Percentiles rank a stretch among this genome's conserved stretches.
These are phyloP conservation scores for Aphrophora alni DNA, from an alignment of 2,888 invertebrate genomes.

Conservation along the genomic window DNA sequence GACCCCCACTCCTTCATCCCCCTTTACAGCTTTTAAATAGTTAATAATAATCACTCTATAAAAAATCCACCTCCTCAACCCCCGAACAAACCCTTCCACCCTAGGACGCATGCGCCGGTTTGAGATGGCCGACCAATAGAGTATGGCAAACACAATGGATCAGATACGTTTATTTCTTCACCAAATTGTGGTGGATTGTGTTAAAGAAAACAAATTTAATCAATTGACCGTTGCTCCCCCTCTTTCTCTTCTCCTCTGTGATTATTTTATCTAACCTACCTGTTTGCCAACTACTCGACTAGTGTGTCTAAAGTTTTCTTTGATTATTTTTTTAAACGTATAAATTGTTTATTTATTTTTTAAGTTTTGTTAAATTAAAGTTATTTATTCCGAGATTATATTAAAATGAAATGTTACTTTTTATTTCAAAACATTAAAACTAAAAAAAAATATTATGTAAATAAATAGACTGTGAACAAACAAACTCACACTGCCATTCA, in stretches of 20 bases:
- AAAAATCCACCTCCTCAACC: constrained; percentile 35
- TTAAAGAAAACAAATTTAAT: constrained; percentile 9
- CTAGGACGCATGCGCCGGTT: background rate
- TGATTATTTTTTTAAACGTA: too few species aligned
- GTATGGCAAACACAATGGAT: background rate
- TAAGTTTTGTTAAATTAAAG: too few species aligned
- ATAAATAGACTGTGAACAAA: too few species aligned
- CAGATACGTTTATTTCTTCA: background rate
- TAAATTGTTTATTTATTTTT: too few species aligned
- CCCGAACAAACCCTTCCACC: background rate
- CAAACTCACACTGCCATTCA: too few species aligned
- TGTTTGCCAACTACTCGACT: too few species aligned
- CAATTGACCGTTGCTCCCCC: background rate
- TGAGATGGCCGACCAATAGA: background rate
- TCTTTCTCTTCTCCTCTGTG: background rate
- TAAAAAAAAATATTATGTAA: too few species aligned
- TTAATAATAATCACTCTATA: constrained; percentile 35
- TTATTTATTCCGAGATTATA: too few species aligned
- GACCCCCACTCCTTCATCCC: background rate
- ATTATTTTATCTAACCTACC: too few species aligned
- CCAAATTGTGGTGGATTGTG: background rate
- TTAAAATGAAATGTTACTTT: too few species aligned
- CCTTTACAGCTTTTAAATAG: constrained; percentile 36
- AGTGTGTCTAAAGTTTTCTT: too few species aligned
- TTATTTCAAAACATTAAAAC: too few species aligned